Base-by-base conservation (phyloP, 2,113 vertebrate genomes). In the Atrichornis clamosus region DNA sequence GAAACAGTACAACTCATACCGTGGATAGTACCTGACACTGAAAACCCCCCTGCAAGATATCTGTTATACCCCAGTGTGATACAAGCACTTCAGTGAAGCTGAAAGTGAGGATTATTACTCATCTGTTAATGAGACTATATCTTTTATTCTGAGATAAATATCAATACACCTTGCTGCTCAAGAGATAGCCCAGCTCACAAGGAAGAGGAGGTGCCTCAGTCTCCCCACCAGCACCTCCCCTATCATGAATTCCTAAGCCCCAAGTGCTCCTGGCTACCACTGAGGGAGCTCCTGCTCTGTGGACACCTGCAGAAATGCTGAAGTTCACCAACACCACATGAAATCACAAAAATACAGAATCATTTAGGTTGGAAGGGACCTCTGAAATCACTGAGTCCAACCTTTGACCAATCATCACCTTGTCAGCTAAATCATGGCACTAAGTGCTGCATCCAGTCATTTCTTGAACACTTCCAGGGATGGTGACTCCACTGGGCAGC, bases 301-400 rank as follows among this genome's bases (percentile, higher is more conserved):
- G 20, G 39, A 35, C 32, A 42, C 8, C 22, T 28, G 39, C 15
- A 44, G 68, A 4, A 10, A 26, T 0, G 1, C n/a, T 59, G 79
- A 50, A 33, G 30, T 15, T 87, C 44, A 15, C 6, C 1, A 9
- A 2, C 10, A 22, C 4, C 0, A 0, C 4, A 17, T 15, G 37
- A 87, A 78, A 44, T 12, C 35, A 69, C 18, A 37, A 55, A 49
- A 60, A 13, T 20, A 41, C 13, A 35, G 62, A 59, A 60, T 18
- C 9, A 12, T 39, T 44, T 19, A 10, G 53, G 22, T 10, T 52
- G 27, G 14, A 33, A 69, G 28, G 18, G 46, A 60, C 5, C 22
- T 52, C 63, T 69, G 63, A 32, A 21, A 32, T 17, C 65, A 18
- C 7, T 4, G 37, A 44, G 46, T 23, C 27, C 33, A 60, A 5